Percentiles rank a stretch among this genome's conserved stretches.
Conservation (phyloP, 2,113 vertebrate species). For the Hystrix brachyura region DNA sequence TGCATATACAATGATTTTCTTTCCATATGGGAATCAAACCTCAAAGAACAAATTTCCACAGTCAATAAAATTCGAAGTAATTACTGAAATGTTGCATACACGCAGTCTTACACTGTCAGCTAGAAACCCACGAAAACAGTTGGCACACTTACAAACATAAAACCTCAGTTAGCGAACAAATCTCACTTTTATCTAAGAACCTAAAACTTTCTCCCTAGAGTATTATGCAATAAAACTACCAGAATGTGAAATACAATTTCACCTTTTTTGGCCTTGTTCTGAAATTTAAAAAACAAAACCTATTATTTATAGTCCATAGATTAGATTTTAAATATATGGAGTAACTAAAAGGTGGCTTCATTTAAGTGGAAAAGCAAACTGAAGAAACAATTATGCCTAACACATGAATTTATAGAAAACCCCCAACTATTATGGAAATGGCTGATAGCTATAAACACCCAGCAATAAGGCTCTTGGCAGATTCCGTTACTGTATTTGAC, state of each 20-base stretch:
- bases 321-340: background rate
- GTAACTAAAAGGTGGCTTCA: background rate
- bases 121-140: background rate
- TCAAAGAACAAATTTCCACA: slow-evolving; percentile 12
- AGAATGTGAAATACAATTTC: background rate
- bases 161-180: slow-evolving; percentile 49
- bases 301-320: background rate
- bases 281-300: background rate
- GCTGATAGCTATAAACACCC: background rate
- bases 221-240: background rate
- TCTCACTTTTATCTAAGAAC: background rate
- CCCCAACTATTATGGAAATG: background rate
- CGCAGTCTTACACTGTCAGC: background rate
- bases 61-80: slow-evolving; percentile 29
- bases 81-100: background rate
- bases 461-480: background rate
- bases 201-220: background rate
- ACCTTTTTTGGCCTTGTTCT: background rate
- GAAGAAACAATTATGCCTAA: background rate
- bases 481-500: background rate
- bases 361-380: background rate
- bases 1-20: background rate
- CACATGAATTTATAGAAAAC: background rate
- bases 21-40: slow-evolving; percentile 2
- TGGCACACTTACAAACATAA: background rate